Conservation (phyloP, 2,888 invertebrate species). For the Patella caerulea region DNA sequence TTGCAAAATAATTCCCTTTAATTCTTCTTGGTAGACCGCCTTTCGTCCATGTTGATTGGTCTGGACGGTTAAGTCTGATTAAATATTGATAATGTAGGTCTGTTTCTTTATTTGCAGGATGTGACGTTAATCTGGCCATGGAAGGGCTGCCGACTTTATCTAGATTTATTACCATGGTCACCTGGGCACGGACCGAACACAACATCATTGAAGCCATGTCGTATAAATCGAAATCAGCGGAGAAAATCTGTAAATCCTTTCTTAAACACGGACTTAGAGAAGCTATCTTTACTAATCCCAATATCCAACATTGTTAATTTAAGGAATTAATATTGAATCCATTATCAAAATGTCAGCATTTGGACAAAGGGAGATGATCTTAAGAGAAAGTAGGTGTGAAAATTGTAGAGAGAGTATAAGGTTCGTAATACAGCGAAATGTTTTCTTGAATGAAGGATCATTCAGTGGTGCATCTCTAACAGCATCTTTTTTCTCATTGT, state of each 20-base stretch:
- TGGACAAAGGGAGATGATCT: too few relatives aligned
- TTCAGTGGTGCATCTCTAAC: too few relatives aligned
- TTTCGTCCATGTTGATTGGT: neutral
- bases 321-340: too few relatives aligned
- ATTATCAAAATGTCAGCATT: too few relatives aligned
- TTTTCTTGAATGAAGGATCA: too few relatives aligned
- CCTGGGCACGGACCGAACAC: slow-evolving; percentile 58
- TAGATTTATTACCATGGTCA: slow-evolving; percentile 55
- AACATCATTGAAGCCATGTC: slow-evolving; percentile 57
- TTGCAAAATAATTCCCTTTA: neutral
- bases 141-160: slow-evolving; percentile 53
- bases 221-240: slow-evolving; percentile 60
- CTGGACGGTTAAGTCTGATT: neutral
- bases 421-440: too few relatives aligned
- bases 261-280: slow-evolving; percentile 58
- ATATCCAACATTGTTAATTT: too few relatives aligned
- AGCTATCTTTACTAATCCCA: slow-evolving; percentile 42
- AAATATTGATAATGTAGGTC: neutral
- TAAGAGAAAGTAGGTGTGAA: too few relatives aligned
- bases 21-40: neutral
- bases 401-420: too few relatives aligned
- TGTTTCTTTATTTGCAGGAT: slow-evolving; percentile 46
- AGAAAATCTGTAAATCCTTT: slow-evolving; percentile 52
- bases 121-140: slow-evolving; percentile 60
- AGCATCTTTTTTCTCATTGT: too few relatives aligned